Conservation (phyloP, 2,113 vertebrate species). For the Hylia prasina region DNA sequence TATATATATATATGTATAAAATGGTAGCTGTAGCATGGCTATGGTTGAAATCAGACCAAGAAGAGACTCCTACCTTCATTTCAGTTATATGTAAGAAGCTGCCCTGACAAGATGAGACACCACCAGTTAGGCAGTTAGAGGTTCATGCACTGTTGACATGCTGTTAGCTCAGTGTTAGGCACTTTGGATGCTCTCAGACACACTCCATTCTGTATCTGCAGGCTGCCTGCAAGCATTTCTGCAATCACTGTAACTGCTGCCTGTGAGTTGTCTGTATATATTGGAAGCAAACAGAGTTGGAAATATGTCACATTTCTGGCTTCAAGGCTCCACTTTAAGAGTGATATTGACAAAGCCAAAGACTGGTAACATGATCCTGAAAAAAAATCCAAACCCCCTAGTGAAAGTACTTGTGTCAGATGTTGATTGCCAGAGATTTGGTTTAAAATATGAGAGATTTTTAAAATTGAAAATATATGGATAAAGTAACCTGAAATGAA, state of each 20-base stretch:
- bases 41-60: background rate
- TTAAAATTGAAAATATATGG: background rate
- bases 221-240: background rate
- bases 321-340: background rate
- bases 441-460: background rate
- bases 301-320: background rate
- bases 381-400: background rate
- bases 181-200: background rate
- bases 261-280: background rate
- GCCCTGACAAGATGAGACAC: background rate
- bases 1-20: background rate
- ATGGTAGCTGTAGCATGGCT: background rate
- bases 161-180: background rate
- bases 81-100: background rate
- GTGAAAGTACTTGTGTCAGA: background rate
- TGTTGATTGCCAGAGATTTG: background rate
- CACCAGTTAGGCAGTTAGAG: background rate
- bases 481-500: background rate
- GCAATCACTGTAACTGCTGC: background rate
- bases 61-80: background rate
- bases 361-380: background rate
- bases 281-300: background rate
- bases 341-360: background rate
- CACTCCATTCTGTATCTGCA: background rate
- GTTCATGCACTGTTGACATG: background rate